A percentile compares a stretch with the other conserved stretches of the same genome.
These are phyloP conservation scores for Pelagia noctiluca DNA, from an alignment of 30 jellyfish, hydroid and myxozoan genomes.

Conservation along the genomic window DNA sequence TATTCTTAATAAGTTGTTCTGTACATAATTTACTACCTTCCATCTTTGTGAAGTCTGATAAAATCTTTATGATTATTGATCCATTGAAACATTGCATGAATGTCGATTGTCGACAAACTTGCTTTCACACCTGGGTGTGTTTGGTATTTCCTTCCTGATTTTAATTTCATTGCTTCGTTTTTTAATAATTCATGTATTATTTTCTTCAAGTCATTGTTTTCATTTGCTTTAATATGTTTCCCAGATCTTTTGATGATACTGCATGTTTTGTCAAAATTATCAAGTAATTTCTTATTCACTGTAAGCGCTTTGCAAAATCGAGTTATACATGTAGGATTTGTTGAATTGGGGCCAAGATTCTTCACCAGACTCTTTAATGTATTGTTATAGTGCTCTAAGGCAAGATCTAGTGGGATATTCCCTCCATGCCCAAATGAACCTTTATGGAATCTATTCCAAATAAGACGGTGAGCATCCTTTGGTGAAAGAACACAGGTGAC, in stretches of 20 bases:
- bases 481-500: conserved; percentile 30
- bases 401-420: conserved; percentile 65
- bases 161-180: conserved; percentile 12
- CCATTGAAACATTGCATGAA: conserved; percentile 43
- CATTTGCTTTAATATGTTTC: conserved; percentile 20
- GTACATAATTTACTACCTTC: not conserved
- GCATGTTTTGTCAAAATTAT: conserved; percentile 30
- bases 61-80: conserved; percentile 22
- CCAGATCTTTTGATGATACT: conserved; percentile 33
- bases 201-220: conserved; percentile 41
- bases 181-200: conserved; percentile 18
- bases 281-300: conserved; percentile 26
- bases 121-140: conserved; percentile 20
- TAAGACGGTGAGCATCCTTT: conserved; percentile 20
- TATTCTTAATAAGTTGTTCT: not conserved
- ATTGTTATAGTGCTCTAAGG: conserved; percentile 48
- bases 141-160: conserved; percentile 29
- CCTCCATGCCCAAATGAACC: conserved; percentile 44
- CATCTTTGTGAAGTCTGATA: conserved; percentile 25
- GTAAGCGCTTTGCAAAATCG: conserved; percentile 41
- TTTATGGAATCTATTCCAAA: conserved; percentile 56
- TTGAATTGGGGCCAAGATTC: conserved; percentile 56
- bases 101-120: conserved; percentile 25
- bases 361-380: conserved; percentile 29
- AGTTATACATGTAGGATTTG: conserved; percentile 21